phyloP scores from a whole-genome alignment of 2,888 invertebrate species.

The Aproaerema taeniolella region DNA sequence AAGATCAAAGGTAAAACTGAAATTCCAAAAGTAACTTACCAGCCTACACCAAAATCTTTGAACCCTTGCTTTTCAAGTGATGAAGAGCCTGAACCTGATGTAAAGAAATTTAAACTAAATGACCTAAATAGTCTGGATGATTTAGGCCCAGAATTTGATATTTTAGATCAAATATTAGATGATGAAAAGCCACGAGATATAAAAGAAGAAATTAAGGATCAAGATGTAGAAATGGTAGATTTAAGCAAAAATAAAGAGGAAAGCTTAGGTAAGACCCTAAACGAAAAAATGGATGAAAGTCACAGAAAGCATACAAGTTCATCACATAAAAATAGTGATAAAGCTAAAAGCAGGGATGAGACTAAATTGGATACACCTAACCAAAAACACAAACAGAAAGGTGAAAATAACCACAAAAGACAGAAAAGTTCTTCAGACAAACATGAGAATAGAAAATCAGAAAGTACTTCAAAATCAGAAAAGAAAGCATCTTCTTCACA shows the following conservation, averaged over 20 bases:
- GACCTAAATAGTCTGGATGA: conserved; percentile 67
- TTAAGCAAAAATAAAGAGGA: no score
- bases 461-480: conserved; percentile 32
- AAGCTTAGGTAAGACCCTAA: no score
- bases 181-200: conserved; percentile 49
- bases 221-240: no score
- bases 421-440: conserved; percentile 9
- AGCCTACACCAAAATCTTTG: conserved; percentile 62
- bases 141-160: conserved; percentile 69
- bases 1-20: conserved; percentile 48
- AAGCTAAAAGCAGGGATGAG: no score
- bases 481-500: conserved; percentile 36
- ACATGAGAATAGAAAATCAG: conserved; percentile 27
- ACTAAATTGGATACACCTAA: no score
- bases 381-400: no score
- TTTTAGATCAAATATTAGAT: conserved; percentile 69
- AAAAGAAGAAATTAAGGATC: no score
- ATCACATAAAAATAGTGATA: neutral
- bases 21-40: conserved; percentile 49
- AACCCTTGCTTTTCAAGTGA: conserved; percentile 72
- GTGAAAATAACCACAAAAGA: conserved; percentile 20
- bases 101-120: conserved; percentile 53
- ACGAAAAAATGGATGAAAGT: no score
- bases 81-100: conserved; percentile 63
- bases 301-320: neutral